Evolutionary conservation across 2,888 invertebrate species (phyloP).

Genomic region (Pheosia gnoma): DNA sequence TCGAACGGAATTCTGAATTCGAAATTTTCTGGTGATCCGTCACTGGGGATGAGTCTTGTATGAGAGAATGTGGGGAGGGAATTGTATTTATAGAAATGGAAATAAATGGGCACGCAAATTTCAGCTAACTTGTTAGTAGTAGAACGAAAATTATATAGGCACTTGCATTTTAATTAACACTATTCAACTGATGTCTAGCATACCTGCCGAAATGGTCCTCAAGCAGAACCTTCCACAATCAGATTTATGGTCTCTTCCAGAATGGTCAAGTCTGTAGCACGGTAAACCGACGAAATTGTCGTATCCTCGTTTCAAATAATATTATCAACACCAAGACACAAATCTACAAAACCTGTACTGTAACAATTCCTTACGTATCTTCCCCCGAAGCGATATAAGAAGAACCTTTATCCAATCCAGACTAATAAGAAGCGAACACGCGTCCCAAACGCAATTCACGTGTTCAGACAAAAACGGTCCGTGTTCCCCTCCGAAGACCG

Average conservation of each 20-base stretch:
- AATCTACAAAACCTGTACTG: conserved; percentile 1
- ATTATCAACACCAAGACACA: neutral
- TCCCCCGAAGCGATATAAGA: conserved; percentile 59
- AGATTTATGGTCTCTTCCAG: too few relatives aligned
- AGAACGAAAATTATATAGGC: too few relatives aligned
- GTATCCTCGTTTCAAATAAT: neutral
- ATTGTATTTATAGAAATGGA: neutral
- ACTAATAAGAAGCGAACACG: conserved; percentile 81
- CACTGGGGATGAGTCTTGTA: conserved; percentile 31
- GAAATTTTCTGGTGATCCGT: conserved; percentile 59
- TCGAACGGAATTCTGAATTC: conserved; percentile 57
- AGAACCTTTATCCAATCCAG: conserved; percentile 77
- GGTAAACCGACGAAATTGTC: neutral
- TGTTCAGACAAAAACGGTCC: conserved; percentile 79
- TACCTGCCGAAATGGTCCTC: too few relatives aligned
- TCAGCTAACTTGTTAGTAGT: neutral
- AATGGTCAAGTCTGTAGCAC: too few relatives aligned
- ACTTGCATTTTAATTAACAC: too few relatives aligned
- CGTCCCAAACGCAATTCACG: conserved; percentile 80
- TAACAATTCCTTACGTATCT: conserved; percentile 20
- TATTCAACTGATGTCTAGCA: too few relatives aligned
- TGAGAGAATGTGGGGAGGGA: conserved; percentile 8
- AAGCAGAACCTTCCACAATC: too few relatives aligned
- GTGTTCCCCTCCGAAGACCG: conserved; percentile 71
- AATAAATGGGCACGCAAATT: neutral